Base-by-base conservation (phyloP, 2,888 invertebrate species). In the Micoletzkya japonica region DNA sequence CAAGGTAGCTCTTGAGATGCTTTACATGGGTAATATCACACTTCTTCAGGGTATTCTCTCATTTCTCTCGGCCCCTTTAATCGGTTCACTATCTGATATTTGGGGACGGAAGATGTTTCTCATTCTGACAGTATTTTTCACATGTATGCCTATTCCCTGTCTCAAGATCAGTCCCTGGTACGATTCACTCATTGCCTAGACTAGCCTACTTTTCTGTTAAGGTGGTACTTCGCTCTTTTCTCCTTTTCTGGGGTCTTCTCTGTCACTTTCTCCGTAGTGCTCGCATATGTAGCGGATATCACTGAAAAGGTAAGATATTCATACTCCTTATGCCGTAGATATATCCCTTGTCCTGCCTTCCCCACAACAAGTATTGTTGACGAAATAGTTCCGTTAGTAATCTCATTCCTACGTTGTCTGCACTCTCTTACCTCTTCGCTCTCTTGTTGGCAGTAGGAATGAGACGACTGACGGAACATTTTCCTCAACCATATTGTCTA, bases 281-380 rank as follows among this genome's bases (percentile, higher is more conserved):
- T 98, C 89, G 98, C 98, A 63, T 99, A 98, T 88, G 98, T 98
- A 76, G 97, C 98, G 52, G 98, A 98, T 88, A 95, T 99, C 69
- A 99, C 98, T 37, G 94, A 95, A 81, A 94, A 96, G 85, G 68
- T 58, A 63, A 30, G 26, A 54, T 26, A 26, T 28, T 50, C 20
- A 50, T 50, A n/a, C 17, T 26, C 54, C 54, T 3, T 14, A 28
- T 54, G 26, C 28, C 7, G 4, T 26, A n/a, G n/a, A n/a, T n/a
- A 50, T 50, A n/a, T 26, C 28, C 54, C 54, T 3, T 14, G 26
- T 54, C 20, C 28, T 6, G 4, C 17, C 10, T 44, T 14, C 10
- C 20, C 10, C 14, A 44, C 20, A 44, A 44, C 44, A 44, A 14
- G 20, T 20, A 44, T 44, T 44, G 10, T 44, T 44, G 44, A 44